Base-by-base conservation (phyloP, 1,140 invertebrate species). In the Plutomurus gul region DNA sequence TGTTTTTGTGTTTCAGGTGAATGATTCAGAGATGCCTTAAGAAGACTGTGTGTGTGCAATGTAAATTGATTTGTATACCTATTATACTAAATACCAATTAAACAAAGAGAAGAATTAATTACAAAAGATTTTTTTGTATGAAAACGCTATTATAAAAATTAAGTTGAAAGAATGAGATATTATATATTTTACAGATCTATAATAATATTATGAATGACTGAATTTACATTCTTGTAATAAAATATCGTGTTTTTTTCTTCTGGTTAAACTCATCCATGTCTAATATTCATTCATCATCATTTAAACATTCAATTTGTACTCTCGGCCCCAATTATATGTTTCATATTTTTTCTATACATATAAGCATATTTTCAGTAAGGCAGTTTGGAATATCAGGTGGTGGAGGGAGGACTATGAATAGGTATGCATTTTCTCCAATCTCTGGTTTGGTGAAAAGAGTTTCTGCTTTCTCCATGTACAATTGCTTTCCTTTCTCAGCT, bases 1-100 rank as follows among this genome's bases (percentile, higher is more conserved):
- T n/a, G n/a, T n/a, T n/a, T n/a, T n/a, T n/a, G n/a, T n/a, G 6
- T 33, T 33, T 3, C 51, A 60, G 56, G 56, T 65, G 56, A 65
- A 65, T 65, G 56, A 65, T 65, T 65, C 46, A 71, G 70, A 70
- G 76, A 78, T 78, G 76, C 76, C 76, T 78, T 78, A 78, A 40
- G 40, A 78, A 78, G 76, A 78, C 76, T 78, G 76, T 76, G 75
- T 49, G 46, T 65, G 56, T 78, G 76, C 76, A 78, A 78, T 78
- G 60, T 70, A 78, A 78, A 78, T 46, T 74, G 18, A 46, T 74
- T 46, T 74, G 56, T 65, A 33, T 65, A 65, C 56, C 56, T 47
- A 25, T 47, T 47, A 51, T n/a, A 56, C 49, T 56, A 56, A 16
- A n/a, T 18, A 16, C 7, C 20, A 56, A 56, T 56, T 74, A 36